These are phyloP conservation scores for Chaetura pelagica DNA, from an alignment of 2,113 vertebrate species.

Conservation along the genomic window DNA sequence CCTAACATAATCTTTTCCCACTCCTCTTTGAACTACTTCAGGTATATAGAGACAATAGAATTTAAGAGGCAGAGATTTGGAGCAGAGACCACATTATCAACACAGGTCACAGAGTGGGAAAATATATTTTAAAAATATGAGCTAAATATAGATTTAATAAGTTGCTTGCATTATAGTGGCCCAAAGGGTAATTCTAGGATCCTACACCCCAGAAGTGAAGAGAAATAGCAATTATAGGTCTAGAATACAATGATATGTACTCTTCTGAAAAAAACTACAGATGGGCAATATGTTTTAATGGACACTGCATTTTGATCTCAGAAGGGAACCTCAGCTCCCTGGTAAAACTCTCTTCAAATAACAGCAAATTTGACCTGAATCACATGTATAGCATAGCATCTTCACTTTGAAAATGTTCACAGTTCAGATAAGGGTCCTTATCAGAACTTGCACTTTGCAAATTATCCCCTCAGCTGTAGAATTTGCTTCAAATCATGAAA, in stretches of 20 bases:
- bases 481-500: not conserved
- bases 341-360: not conserved
- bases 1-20: not conserved
- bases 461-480: not conserved
- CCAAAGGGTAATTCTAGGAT: not conserved
- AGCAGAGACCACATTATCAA: not conserved
- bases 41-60: constrained; percentile 18
- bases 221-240: not conserved
- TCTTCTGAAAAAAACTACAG: not conserved
- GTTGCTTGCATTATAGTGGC: not conserved
- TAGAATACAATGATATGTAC: not conserved
- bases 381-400: not conserved
- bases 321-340: not conserved
- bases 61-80: not conserved
- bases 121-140: not conserved
- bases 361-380: not conserved
- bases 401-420: not conserved
- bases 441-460: not conserved
- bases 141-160: not conserved
- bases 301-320: not conserved
- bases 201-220: not conserved
- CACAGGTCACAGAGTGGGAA: not conserved
- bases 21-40: not conserved
- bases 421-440: not conserved
- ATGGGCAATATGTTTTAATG: not conserved